Percentiles rank a stretch among this genome's conserved stretches.
Conservation (phyloP, 2,888 invertebrate genomes). For the Synergus itoensis region DNA sequence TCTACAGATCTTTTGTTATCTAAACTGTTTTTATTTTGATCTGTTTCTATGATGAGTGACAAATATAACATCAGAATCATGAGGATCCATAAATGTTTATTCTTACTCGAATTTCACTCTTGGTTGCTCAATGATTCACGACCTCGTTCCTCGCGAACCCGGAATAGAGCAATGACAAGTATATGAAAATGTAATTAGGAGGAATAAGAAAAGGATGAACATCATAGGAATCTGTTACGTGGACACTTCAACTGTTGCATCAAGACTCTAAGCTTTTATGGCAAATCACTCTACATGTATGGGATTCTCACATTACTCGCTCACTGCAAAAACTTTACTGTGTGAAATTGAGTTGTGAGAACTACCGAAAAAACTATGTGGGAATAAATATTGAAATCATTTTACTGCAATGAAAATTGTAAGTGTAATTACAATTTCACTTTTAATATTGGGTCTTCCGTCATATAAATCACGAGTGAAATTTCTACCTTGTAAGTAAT, state of each 20-base stretch:
- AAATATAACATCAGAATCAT: background rate
- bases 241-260: slow-evolving; percentile 12
- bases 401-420: too few relatives aligned
- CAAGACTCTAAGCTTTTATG: slow-evolving; percentile 8
- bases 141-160: slow-evolving; percentile 49
- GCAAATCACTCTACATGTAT: background rate
- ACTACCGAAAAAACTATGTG: background rate
- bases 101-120: slow-evolving; percentile 43
- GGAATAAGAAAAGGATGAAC: slow-evolving; percentile 45
- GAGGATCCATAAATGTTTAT: background rate
- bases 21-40: too few relatives aligned
- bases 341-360: slow-evolving; percentile 19
- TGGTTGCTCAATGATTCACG: slow-evolving; percentile 49
- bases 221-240: slow-evolving; percentile 9
- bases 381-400: background rate
- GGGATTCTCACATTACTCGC: slow-evolving; percentile 12
- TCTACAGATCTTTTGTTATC: too few relatives aligned
- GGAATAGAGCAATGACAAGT: slow-evolving; percentile 48
- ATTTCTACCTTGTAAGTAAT: background rate
- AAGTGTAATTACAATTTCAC: too few relatives aligned
- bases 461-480: background rate
- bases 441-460: background rate
- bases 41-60: background rate
- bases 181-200: slow-evolving; percentile 47
- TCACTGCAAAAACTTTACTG: background rate